Conservation (phyloP, 1,140 invertebrate genomes). For the Stegodyphus mimosarum region DNA sequence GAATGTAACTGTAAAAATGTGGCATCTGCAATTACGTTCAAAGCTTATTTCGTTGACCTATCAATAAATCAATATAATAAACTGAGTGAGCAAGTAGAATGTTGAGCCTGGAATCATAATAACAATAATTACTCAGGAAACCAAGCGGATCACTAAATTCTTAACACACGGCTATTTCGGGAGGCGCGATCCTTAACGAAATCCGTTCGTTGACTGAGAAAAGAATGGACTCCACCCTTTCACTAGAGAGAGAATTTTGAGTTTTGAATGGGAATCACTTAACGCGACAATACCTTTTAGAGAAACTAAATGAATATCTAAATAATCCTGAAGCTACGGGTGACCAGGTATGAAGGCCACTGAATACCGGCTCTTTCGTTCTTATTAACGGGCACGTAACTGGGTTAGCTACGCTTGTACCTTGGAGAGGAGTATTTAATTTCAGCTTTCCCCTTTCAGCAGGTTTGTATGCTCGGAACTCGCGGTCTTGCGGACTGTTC, state of each 20-base stretch:
- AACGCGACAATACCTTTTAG: constrained; percentile 33
- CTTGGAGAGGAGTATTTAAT: constrained; percentile 44
- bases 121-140: too few species aligned
- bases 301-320: constrained; percentile 5
- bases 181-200: too few species aligned
- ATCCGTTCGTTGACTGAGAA: too few species aligned
- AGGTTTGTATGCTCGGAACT: constrained; percentile 33
- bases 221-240: too few species aligned
- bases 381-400: constrained; percentile 35
- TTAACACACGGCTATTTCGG: too few species aligned
- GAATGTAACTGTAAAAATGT: too few species aligned
- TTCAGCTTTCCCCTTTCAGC: constrained; percentile 40
- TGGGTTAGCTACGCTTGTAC: constrained; percentile 26
- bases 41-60: too few species aligned
- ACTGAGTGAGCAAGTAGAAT: too few species aligned
- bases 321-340: constrained; percentile 15
- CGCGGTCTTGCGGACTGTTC: not conserved
- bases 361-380: constrained; percentile 15
- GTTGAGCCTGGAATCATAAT: too few species aligned
- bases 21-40: too few species aligned
- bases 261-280: not conserved
- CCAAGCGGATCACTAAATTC: too few species aligned
- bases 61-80: too few species aligned
- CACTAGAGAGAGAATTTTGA: not conserved
- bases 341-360: constrained; percentile 55